A percentile compares a stretch with the other conserved stretches of the same genome.
These are phyloP conservation scores for Mesocricetus auratus DNA, from an alignment of 2,113 vertebrate genomes.

Conservation along the genomic window DNA sequence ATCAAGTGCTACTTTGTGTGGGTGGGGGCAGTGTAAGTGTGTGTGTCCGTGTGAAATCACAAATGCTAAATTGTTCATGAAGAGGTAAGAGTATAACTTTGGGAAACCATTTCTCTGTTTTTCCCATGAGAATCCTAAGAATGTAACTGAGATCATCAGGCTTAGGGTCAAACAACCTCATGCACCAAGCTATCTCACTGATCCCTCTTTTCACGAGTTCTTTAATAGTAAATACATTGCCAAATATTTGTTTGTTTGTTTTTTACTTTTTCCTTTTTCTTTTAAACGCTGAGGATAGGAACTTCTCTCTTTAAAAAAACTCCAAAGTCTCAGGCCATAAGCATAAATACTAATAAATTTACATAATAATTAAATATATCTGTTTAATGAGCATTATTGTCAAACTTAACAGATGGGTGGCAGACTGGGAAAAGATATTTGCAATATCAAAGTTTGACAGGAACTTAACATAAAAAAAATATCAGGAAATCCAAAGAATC, in stretches of 20 bases:
- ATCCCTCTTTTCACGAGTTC: not conserved
- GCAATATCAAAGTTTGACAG: conserved; percentile 49
- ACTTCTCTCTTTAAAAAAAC: conserved; percentile 31
- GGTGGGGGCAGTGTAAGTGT: not conserved
- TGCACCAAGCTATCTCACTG: not conserved
- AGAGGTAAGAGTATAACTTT: not conserved
- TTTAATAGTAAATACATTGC: not conserved
- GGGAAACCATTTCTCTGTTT: not conserved
- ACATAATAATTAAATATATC: conserved; percentile 51
- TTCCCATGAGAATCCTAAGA: not conserved
- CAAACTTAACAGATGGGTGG: conserved; percentile 66
- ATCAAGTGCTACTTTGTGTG: too few species aligned
- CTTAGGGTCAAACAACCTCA: not conserved
- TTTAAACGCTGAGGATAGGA: not conserved
- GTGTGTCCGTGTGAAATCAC: not conserved
- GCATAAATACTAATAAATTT: conserved; percentile 47
- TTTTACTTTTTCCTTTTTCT: not conserved
- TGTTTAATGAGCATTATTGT: conserved; percentile 59
- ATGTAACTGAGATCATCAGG: not conserved
- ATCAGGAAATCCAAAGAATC: not conserved
- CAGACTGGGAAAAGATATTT: conserved; percentile 61
- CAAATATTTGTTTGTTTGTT: not conserved
- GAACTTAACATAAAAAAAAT: conserved; percentile 53
- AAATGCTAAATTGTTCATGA: not conserved
- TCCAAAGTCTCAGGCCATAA: not conserved